A percentile compares a stretch with the other conserved stretches of the same genome.
Evolutionary conservation across 30 jellyfish, hydroid and myxozoan species (phyloP).

Genomic region (Aurelia sp.): DNA sequence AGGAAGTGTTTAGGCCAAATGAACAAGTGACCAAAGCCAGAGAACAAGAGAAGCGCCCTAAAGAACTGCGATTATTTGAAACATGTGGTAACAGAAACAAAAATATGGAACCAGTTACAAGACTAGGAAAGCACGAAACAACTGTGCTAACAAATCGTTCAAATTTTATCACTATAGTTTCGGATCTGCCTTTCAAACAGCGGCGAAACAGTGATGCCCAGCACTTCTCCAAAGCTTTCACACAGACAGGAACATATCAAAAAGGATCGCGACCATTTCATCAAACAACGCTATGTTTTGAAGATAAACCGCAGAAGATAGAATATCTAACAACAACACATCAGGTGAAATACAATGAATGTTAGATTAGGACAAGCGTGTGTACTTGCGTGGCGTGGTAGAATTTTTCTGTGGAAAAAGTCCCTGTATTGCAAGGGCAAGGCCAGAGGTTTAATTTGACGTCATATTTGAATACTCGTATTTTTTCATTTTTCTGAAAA

Average conservation of each 20-base stretch:
- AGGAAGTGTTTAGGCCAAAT: not conserved
- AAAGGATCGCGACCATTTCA: slow-evolving; percentile 72
- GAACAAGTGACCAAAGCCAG: not conserved
- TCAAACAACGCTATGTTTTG: slow-evolving; percentile 48
- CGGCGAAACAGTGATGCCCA: slow-evolving; percentile 15
- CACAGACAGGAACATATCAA: slow-evolving; percentile 30
- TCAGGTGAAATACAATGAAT: not conserved
- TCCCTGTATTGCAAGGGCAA: too few relatives aligned
- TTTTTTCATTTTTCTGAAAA: too few relatives aligned
- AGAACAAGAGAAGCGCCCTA: not conserved
- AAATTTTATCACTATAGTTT: slow-evolving; percentile 26
- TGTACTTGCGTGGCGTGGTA: too few relatives aligned
- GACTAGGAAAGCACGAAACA: slow-evolving; percentile 58
- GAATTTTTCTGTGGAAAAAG: too few relatives aligned
- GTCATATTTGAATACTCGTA: too few relatives aligned
- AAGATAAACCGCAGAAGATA: slow-evolving; percentile 8
- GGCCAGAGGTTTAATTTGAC: too few relatives aligned
- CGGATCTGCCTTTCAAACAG: slow-evolving; percentile 53
- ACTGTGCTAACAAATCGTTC: slow-evolving; percentile 55
- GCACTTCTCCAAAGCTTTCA: slow-evolving; percentile 11
- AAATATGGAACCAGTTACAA: slow-evolving; percentile 11
- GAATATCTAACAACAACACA: slow-evolving; percentile 37
- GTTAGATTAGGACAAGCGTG: too few relatives aligned
- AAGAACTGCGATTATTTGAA: not conserved
- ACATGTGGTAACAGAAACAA: not conserved